Evolutionary conservation across 2,113 vertebrate species (phyloP), one percentile per base, ranked within the genome.

Genomic region (Andinoacara biseriatus): DNA sequence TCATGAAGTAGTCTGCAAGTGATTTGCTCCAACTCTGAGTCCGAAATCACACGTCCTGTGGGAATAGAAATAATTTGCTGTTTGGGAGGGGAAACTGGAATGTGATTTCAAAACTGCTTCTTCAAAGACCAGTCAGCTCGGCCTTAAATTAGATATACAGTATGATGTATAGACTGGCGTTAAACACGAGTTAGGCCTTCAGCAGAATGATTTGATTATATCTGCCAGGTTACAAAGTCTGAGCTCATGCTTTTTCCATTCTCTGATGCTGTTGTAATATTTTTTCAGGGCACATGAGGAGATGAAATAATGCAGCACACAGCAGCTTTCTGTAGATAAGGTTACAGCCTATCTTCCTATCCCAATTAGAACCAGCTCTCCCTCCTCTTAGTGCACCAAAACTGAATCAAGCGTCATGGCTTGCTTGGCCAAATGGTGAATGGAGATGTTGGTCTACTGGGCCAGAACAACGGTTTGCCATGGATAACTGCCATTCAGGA

Each of bases 1-100:
- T 91, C 46, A n/a, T 90, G 90, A 94, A 94, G 91, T 94, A 88
- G 92, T 93, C 94, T 96, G 95, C 92, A 93, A 95, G 94, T 92
- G 91, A 94, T 96, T 95, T 96, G 92, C 91, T 93, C 80, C 88
- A 90, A 92, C 86, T 92, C 86, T 14, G 80, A 89, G 91, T 94
- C 92, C 85, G 86, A 94, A 94, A 95, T 95, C 93, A 83, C 91
- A 76, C 86, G 54, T 94, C 92, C 92, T 89, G 10, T 18, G 94
- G 94, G 93, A 95, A 83, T 67, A 86, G 65, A 80, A 91, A 95
- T 91, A 94, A 94, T 94, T 93, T 95, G 90, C 90, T 91, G 91
- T 93, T 94, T 85, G 82, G 90, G 87, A 90, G 87, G 76, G 86
- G 85, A 93, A 95, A 94, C 84, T 88, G 92, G 93, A 92, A 92